Base-by-base conservation (phyloP, 2,113 vertebrate genomes). In the Gallinago paraguaiae region DNA sequence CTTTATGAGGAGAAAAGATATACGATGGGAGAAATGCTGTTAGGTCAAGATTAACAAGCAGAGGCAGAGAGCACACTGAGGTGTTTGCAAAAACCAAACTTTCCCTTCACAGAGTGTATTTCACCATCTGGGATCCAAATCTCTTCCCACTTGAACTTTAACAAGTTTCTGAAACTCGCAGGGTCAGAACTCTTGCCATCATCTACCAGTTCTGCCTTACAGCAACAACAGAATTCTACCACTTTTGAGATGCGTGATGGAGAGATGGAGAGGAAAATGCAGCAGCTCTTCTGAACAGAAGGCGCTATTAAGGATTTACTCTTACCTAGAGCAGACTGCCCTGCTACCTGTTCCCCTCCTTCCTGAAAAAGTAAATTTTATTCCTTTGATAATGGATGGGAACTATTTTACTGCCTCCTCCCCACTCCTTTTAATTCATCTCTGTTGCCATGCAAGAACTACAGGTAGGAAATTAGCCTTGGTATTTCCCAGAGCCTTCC, bases 41-140 rank as follows among this genome's bases (percentile, higher is more conserved):
- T 41, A 86, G 81, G 56, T 88, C 82, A 83, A 95, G 90, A 97
- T 86, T 93, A 97, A 97, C 25, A 15, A 92, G 72, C 30, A 83
- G 41, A 45, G 17, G 51, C 54, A 92, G 78, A 56, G 57, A 91
- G 89, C 70, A 67, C 16, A 77, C 56, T 45, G 84, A 93, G 83
- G 61, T 80, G 61, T 70, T 85, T 92, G 81, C 50, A 71, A 86
- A 86, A 93, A 54, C 37, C n/a, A 9, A 96, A 69, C 13, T 31
- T 82, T 90, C 57, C 60, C 41, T 39, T 78, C 51, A 30, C 48
- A n/a, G 45, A 53, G 65, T 24, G 48, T 72, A 63, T 86, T 93
- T 96, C 89, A 68, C 35, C 82, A 63, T 48, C 46, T 39, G 35
- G 57, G 53, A 82, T 63, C 79, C 92, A 90, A 92, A 89, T 17